A percentile compares a stretch with the other conserved stretches of the same genome.
These are phyloP conservation scores for Catotricha subobsoleta DNA, from an alignment of 2,888 invertebrate species.

Conservation along the genomic window DNA sequence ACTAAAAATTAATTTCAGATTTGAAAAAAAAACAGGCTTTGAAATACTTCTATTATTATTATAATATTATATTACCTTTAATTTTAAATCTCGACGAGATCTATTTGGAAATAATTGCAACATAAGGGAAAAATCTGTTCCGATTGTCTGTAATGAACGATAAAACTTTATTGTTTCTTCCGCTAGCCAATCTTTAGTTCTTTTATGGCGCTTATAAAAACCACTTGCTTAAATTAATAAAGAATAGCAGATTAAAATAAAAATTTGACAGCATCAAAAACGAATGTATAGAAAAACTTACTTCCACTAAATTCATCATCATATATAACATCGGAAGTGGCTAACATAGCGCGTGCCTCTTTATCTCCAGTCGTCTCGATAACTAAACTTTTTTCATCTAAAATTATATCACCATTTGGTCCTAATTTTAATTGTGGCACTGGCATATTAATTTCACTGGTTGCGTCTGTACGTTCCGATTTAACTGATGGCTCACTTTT, in stretches of 20 bases:
- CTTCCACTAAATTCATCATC: constrained; percentile 30
- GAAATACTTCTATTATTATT: neutral
- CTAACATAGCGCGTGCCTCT: constrained; percentile 41
- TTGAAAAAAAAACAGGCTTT: neutral
- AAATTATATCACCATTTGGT: constrained; percentile 63
- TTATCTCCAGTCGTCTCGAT: constrained; percentile 49
- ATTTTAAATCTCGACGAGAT: constrained; percentile 63
- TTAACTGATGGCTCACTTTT: constrained; percentile 10
- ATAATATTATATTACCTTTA: constrained; percentile 36
- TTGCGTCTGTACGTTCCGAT: constrained; percentile 20
- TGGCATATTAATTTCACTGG: constrained; percentile 33
- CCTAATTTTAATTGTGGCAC: constrained; percentile 76
- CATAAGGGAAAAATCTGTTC: constrained; percentile 88
- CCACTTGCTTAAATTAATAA: constrained; percentile 30
- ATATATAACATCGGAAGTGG: constrained; percentile 45
- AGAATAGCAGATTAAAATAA: neutral
- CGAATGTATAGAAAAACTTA: neutral
- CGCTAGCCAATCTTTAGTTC: constrained; percentile 55
- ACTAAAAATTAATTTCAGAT: constrained; percentile 27
- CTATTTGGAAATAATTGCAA: constrained; percentile 61
- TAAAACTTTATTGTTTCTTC: constrained; percentile 82
- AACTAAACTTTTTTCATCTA: constrained; percentile 71
- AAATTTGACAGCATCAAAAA: too few relatives aligned
- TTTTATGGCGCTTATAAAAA: constrained; percentile 45
- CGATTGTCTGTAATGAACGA: constrained; percentile 70